Evolutionary conservation across 2,888 invertebrate species (phyloP), one percentile per base, ranked within the genome.

Genomic region (Punctoribates punctum): DNA sequence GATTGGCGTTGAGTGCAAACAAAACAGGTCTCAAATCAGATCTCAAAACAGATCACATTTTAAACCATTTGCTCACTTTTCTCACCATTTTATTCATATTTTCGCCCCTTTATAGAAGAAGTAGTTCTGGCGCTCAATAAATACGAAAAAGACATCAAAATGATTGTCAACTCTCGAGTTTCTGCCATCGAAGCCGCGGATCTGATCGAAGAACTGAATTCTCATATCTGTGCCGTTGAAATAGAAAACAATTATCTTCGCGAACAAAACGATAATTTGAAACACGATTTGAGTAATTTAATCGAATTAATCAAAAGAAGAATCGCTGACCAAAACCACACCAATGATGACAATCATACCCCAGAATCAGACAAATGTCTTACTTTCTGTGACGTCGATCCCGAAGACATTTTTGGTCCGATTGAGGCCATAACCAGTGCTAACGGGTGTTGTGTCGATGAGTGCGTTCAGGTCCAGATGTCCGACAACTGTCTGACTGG

Each of bases 301-400:
- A 62, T 79, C 15, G 78, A 79, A 73, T 72, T 79, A 48, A 79
- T 79, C 23, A 72, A 48, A 48, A 17, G 48, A 46, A 42, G 72
- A 46, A 72, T 72, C 17, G 72, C 13, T 48, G 48, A 72, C 23
- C 72, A 72, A 27, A 42, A 72, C 48, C 25, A 48, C 13, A 17
- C 46, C 48, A 42, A 42, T 42, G 70, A 70, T 70, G 34, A 20
- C 2, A 72, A 48, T n/a, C 15, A 48, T 3, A 67, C 5, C 6
- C n/a, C 65, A 34, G 65, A 38, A 8, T 73, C 73, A 0, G 48
- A 51, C 0, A 73, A 77, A 34, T 79, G 79, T 77, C 77, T 79
- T 1, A 79, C 79, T 72, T 79, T 79, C 76, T 79, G 79, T 77
- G 79, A 79, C 75, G 79, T 79, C 70, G 77, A 78, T 54, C 79